A percentile compares a stretch with the other conserved stretches of the same genome.
Conservation (phyloP, 2,113 vertebrate species). For the Catharus bicknelli region DNA sequence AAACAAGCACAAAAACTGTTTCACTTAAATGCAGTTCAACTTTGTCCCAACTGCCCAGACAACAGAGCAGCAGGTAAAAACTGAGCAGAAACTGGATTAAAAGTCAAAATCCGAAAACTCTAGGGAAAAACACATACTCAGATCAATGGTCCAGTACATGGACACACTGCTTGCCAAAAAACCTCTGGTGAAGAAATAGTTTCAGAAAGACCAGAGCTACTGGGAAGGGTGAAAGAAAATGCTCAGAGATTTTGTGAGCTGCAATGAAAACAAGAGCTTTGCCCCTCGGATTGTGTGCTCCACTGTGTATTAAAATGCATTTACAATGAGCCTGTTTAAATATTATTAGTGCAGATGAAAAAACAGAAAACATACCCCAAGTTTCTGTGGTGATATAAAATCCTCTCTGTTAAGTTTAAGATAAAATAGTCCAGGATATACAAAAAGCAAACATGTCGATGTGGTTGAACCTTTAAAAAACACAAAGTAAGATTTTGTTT, state of each 20-base stretch:
- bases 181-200: background rate
- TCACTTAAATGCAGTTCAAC: background rate
- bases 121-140: background rate
- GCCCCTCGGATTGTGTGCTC: background rate
- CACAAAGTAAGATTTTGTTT: background rate
- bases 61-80: background rate
- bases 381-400: conserved; percentile 79
- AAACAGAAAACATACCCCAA: conserved; percentile 78
- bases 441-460: conserved; percentile 85
- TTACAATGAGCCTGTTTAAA: conserved; percentile 18
- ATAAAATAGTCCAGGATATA: conserved; percentile 92
- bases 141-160: background rate
- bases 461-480: conserved; percentile 83
- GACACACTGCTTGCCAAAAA: background rate
- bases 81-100: conserved; percentile 12
- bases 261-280: background rate
- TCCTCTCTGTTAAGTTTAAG: conserved; percentile 85
- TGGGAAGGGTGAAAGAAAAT: background rate
- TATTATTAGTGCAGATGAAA: background rate
- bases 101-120: conserved; percentile 28
- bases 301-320: conserved; percentile 3
- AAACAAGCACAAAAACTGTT: background rate
- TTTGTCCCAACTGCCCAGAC: background rate
- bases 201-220: background rate
- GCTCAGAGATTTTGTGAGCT: background rate